These are phyloP conservation scores for Psilopogon haemacephalus DNA, from an alignment of 2,113 vertebrate species.

Conservation along the genomic window DNA sequence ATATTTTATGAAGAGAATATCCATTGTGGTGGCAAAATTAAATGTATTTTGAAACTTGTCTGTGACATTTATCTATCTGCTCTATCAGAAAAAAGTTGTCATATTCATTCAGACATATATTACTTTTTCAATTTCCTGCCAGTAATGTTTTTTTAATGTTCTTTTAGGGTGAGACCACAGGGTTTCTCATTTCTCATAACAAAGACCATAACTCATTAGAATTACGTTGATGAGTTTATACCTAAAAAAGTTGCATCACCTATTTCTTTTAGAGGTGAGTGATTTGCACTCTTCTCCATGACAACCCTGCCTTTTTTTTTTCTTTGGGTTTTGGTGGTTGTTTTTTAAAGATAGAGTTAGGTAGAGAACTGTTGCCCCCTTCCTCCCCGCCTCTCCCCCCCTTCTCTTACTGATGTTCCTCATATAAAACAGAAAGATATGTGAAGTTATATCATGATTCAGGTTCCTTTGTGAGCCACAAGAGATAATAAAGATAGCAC, in stretches of 20 bases:
- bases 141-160: conserved; percentile 77
- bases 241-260: conserved; percentile 74
- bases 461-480: not conserved
- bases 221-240: conserved; percentile 84
- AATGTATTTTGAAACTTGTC: conserved; percentile 76
- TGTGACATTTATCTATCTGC: conserved; percentile 76
- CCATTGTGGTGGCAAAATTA: conserved; percentile 78
- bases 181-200: conserved; percentile 76
- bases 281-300: conserved; percentile 75
- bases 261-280: conserved; percentile 71
- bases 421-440: not conserved
- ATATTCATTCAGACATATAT: conserved; percentile 76
- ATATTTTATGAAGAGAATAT: conserved; percentile 72
- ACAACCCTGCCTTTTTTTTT: conserved; percentile 14
- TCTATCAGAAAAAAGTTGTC: conserved; percentile 80
- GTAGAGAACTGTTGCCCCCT: not conserved
- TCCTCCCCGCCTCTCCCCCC: not conserved
- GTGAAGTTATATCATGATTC: conserved; percentile 25
- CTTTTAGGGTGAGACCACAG: conserved; percentile 65
- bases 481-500: conserved; percentile 10
- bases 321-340: not conserved
- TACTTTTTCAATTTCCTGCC: conserved; percentile 82
- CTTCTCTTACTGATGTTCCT: conserved; percentile 8
- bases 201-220: conserved; percentile 82
- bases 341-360: not conserved